These are phyloP conservation scores for Zaprionus nigranus DNA, from an alignment of 1,140 invertebrate species.

Conservation along the genomic window DNA sequence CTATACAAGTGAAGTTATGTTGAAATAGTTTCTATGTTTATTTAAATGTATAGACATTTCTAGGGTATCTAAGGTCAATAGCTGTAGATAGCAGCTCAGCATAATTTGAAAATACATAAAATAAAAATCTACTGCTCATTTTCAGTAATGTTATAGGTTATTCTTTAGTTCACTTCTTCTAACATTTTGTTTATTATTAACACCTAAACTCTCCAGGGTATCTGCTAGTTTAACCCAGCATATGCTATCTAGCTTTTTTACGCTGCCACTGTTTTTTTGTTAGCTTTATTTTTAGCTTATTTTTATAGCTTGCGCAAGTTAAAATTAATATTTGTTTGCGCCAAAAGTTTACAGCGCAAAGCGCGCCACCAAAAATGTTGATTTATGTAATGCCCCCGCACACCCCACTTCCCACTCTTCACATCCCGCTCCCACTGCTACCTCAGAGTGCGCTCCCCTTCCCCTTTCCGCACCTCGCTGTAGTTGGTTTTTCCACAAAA, in stretches of 20 bases:
- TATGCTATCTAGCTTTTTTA: background rate
- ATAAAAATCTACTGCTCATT: too few species aligned
- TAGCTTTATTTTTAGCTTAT: slow-evolving; percentile 34
- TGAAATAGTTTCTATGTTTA: too few species aligned
- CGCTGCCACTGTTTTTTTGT: slow-evolving; percentile 1
- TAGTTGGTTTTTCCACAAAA: slow-evolving; percentile 38
- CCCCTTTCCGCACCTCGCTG: background rate
- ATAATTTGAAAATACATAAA: too few species aligned
- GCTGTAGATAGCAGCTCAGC: too few species aligned
- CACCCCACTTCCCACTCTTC: background rate
- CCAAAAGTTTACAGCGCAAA: slow-evolving; percentile 55
- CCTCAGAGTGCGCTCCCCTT: background rate
- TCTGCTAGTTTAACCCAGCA: background rate
- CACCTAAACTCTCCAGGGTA: background rate
- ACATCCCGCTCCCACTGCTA: background rate
- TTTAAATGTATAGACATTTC: too few species aligned
- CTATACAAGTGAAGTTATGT: too few species aligned
- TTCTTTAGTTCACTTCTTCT: too few species aligned
- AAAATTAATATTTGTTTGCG: slow-evolving; percentile 82
- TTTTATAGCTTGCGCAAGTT: slow-evolving; percentile 68
- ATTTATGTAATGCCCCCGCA: slow-evolving; percentile 66
- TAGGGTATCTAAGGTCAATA: too few species aligned
- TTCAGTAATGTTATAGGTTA: too few species aligned
- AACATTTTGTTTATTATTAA: background rate
- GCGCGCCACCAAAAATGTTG: slow-evolving; percentile 66